phyloP scores from a whole-genome alignment of 37 sponge, comb jelly and placozoan genomes.

The Halichondria panicea region DNA sequence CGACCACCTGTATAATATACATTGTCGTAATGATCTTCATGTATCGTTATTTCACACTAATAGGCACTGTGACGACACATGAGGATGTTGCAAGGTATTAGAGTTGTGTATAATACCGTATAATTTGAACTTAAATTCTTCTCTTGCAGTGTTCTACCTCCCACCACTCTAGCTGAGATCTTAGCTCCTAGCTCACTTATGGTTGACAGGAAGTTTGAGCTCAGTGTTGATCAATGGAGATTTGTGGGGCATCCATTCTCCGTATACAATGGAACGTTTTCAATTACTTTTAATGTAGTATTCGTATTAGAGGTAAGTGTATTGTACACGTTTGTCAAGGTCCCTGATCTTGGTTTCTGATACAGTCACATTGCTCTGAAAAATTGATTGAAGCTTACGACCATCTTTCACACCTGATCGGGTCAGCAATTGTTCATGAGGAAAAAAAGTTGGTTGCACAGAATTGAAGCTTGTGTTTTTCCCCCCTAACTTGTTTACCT shows the following conservation, averaged over 20 bases:
- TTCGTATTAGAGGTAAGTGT: conserved; percentile 63
- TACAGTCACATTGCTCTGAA: conserved; percentile 38
- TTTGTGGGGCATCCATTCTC: conserved; percentile 77
- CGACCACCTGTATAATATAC: no score
- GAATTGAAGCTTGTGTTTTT: no score
- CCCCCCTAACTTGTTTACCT: neutral
- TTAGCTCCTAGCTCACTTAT: conserved; percentile 50
- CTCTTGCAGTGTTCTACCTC: conserved; percentile 65
- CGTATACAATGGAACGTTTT: conserved; percentile 24
- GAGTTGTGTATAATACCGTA: neutral
- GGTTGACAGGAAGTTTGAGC: conserved; percentile 56
- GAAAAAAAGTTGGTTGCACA: conserved; percentile 55
- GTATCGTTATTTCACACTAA: neutral
- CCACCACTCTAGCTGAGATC: conserved; percentile 60
- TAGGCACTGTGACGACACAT: neutral
- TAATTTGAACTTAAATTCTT: neutral
- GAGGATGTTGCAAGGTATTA: neutral
- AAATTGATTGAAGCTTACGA: conserved; percentile 37
- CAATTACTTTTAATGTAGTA: conserved; percentile 59
- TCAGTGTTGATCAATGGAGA: conserved; percentile 76
- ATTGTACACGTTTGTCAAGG: neutral
- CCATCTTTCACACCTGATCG: conserved; percentile 41
- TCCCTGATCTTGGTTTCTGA: neutral
- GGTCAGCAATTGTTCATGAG: conserved; percentile 64
- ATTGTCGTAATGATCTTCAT: no score